phyloP scores from a whole-genome alignment of 2,797 vertebrate genomes.

The Eremophila alpestris region DNA sequence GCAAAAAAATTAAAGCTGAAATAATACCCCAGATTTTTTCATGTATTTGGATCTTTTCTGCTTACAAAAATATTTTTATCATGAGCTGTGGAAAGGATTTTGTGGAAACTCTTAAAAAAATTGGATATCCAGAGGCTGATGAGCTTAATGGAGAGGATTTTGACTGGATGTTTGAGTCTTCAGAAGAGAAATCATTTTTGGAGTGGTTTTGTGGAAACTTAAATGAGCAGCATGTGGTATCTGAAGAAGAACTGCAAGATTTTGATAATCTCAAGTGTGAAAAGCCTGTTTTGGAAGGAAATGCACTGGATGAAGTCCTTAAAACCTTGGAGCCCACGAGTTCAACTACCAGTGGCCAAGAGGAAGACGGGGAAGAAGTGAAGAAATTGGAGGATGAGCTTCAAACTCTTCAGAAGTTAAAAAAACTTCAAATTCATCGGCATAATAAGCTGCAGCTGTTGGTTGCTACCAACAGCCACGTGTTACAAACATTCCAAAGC shows the following conservation, averaged over 20 bases:
- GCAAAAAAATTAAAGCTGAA: background rate
- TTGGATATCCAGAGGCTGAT: slow-evolving; percentile 83
- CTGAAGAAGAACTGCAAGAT: slow-evolving; percentile 78
- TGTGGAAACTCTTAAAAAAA: slow-evolving; percentile 85
- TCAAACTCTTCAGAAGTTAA: slow-evolving; percentile 79
- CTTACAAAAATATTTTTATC: background rate
- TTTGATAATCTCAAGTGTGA: slow-evolving; percentile 76
- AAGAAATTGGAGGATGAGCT: slow-evolving; percentile 84
- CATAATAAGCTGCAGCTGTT: slow-evolving; percentile 83
- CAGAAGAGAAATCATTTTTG: slow-evolving; percentile 83
- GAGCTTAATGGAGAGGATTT: slow-evolving; percentile 88
- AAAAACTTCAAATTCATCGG: slow-evolving; percentile 79
- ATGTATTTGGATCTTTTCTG: slow-evolving; percentile 32
- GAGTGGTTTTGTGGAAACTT: slow-evolving; percentile 87
- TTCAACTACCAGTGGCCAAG: slow-evolving; percentile 42
- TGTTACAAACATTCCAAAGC: slow-evolving; percentile 71
- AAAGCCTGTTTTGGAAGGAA: slow-evolving; percentile 84
- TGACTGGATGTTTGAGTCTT: slow-evolving; percentile 92
- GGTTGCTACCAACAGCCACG: slow-evolving; percentile 68
- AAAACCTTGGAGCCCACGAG: slow-evolving; percentile 75
- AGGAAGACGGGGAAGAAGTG: slow-evolving; percentile 59
- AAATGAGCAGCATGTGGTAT: slow-evolving; percentile 79
- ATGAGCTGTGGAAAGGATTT: slow-evolving; percentile 90
- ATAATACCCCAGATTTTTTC: slow-evolving; percentile 11
- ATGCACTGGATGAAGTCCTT: slow-evolving; percentile 83